Percentiles rank a stretch among this genome's conserved stretches.
Conservation (phyloP, 2,888 invertebrate genomes). For the Drosophila pegasa region DNA sequence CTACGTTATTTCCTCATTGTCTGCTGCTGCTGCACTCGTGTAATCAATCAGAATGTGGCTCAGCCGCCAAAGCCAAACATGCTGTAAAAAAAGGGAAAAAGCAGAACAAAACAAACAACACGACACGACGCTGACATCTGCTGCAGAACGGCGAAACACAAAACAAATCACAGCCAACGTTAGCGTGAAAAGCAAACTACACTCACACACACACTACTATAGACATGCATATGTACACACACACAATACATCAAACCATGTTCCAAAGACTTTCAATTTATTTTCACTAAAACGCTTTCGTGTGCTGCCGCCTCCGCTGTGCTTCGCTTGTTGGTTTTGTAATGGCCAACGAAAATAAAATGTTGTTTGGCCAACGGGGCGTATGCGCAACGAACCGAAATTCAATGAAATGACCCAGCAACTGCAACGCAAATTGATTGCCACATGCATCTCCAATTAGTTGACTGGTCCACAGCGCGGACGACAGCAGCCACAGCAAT, state of each 20-base stretch:
- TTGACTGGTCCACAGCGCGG: slow-evolving; percentile 30
- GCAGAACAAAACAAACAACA: slow-evolving; percentile 25
- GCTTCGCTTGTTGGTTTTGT: slow-evolving; percentile 37
- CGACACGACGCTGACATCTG: slow-evolving; percentile 55
- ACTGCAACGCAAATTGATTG: slow-evolving; percentile 72
- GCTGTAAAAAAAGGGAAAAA: slow-evolving; percentile 32
- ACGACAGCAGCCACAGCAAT: slow-evolving; percentile 2
- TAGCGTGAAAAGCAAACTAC: slow-evolving; percentile 55
- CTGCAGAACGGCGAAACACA: slow-evolving; percentile 54
- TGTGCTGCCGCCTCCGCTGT: slow-evolving; percentile 38
- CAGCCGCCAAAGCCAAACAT: slow-evolving; percentile 41
- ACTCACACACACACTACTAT: slow-evolving; percentile 13
- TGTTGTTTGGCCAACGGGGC: slow-evolving; percentile 37
- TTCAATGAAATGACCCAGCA: slow-evolving; percentile 65
- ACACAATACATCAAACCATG: slow-evolving; percentile 65
- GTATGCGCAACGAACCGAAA: slow-evolving; percentile 48
- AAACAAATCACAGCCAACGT: slow-evolving; percentile 60
- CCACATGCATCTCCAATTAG: slow-evolving; percentile 76
- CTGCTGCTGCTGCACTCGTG: slow-evolving; percentile 59
- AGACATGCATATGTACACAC: slow-evolving; percentile 1
- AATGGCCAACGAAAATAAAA: slow-evolving; percentile 56
- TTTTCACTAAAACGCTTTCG: slow-evolving; percentile 77
- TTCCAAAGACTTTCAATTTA: slow-evolving; percentile 78
- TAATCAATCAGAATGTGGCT: slow-evolving; percentile 81
- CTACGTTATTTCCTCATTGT: slow-evolving; percentile 51